Conservation (phyloP, 2,113 vertebrate species). For the Serinus canaria region DNA sequence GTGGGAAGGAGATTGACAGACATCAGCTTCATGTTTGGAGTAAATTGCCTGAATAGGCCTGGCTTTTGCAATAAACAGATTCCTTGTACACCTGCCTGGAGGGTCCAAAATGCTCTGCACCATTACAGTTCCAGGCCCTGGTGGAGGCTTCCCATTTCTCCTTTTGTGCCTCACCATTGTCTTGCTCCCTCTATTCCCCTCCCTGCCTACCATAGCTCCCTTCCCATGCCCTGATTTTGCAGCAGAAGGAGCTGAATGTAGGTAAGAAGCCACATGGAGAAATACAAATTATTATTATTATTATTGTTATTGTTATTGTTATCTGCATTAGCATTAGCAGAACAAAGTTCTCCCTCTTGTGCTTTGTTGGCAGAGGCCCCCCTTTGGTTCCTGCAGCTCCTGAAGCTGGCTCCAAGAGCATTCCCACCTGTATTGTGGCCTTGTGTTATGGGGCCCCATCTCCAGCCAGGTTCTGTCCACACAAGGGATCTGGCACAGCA, state of each 20-base stretch:
- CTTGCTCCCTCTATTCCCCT: neutral
- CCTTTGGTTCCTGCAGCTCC: neutral
- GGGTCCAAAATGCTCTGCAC: too few species aligned
- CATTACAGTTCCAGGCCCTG: neutral
- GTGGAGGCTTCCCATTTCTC: fast-evolving
- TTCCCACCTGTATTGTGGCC: neutral
- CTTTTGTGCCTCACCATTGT: fast-evolving
- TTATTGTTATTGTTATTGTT: too few species aligned
- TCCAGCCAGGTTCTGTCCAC: neutral
- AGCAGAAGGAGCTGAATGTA: neutral
- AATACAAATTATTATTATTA: neutral
- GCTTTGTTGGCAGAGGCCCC: neutral
- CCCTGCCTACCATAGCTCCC: neutral
- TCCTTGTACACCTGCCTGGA: too few species aligned
- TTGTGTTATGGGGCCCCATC: neutral
- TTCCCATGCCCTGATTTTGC: neutral
- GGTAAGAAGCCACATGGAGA: neutral
- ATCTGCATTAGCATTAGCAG: neutral
- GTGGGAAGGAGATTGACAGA: neutral
- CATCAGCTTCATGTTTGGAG: neutral
- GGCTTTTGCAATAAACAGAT: neutral
- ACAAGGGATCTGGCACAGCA: neutral
- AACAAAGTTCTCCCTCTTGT: neutral
- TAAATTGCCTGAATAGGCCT: neutral
- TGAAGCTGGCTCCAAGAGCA: neutral